A percentile compares a stretch with the other conserved stretches of the same genome.
Conservation (phyloP, 2,113 vertebrate species). For the Cephalopholis sonnerati region DNA sequence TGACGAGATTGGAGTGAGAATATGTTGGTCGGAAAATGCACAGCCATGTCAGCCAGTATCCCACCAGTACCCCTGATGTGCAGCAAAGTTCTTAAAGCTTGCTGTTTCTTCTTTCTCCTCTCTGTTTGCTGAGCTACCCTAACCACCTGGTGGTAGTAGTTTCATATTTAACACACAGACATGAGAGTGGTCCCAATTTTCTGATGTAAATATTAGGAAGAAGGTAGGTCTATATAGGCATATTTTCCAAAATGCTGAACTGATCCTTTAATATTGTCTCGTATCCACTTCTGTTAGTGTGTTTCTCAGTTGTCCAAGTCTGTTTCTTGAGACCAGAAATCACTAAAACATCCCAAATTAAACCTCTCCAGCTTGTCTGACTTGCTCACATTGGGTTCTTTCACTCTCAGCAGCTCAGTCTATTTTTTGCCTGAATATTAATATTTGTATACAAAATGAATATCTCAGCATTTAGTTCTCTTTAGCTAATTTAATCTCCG, state of each 20-base stretch:
- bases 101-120: no score
- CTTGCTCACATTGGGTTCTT: not conserved
- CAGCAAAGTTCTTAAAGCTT: no score
- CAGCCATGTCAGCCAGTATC: no score
- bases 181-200: not conserved
- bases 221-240: not conserved
- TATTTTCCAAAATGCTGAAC: not conserved
- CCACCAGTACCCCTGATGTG: no score
- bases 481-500: conserved; percentile 2
- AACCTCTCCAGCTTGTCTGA: not conserved
- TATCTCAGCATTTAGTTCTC: conserved; percentile 11
- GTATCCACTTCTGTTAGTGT: not conserved
- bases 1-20: no score
- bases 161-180: no score
- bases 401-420: conserved; percentile 1
- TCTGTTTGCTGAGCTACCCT: no score
- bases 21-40: no score
- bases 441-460: conserved; percentile 33
- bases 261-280: not conserved
- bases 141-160: no score
- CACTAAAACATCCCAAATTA: not conserved
- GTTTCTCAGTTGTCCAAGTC: not conserved
- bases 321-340: conserved; percentile 6
- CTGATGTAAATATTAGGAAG: no score
- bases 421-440: conserved; percentile 1